Evolutionary conservation across 1,140 invertebrate genomes (phyloP), one percentile per base, ranked within the genome.

Genomic region (Marisa cornuarietis): DNA sequence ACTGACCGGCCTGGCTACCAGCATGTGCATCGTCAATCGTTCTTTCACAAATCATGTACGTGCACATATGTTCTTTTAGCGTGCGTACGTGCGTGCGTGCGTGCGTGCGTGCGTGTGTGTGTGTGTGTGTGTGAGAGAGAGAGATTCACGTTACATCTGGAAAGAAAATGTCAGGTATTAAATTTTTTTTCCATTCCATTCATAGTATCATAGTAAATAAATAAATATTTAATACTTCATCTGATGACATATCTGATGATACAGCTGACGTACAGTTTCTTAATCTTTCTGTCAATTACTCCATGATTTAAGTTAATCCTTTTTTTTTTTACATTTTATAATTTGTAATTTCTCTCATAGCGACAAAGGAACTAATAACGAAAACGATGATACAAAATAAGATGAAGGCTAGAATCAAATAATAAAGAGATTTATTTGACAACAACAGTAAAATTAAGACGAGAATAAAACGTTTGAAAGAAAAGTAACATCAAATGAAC

Each of bases 381-480:
- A 20, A 69, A 69, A n/a, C 5, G 24, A 69, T 10, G 24, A 20
- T 26, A n/a, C 68, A 7, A 69, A 42, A 69, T 7, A 69, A 42
- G 4, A 69, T 10, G 24, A 69, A 20, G 42, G 2, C 14, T 26
- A 20, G 22, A 69, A 26, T 4, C 4, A 49, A 49, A 51, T 51
- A 24, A 71, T 20, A 71, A 24, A 51, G 42, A 51, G 42, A 51
- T 13, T 13, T 42, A 24, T 13, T 69, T 69, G 66, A 20, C 66
- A 16, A 16, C 14, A 14, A 26, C 42, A n/a, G 66, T 51, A 51
- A 71, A 51, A 71, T 42, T 49, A 51, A 71, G 42, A 71, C 42
- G 52, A 51, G 52, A n/a, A 71, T 13, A 71, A 51, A 71, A 51
- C 22, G 71, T 51, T 42, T 51, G 71, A 71, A 51, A 49, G 71